These are phyloP conservation scores for Mirza zaza DNA, from an alignment of 2,113 vertebrate genomes.

Conservation along the genomic window DNA sequence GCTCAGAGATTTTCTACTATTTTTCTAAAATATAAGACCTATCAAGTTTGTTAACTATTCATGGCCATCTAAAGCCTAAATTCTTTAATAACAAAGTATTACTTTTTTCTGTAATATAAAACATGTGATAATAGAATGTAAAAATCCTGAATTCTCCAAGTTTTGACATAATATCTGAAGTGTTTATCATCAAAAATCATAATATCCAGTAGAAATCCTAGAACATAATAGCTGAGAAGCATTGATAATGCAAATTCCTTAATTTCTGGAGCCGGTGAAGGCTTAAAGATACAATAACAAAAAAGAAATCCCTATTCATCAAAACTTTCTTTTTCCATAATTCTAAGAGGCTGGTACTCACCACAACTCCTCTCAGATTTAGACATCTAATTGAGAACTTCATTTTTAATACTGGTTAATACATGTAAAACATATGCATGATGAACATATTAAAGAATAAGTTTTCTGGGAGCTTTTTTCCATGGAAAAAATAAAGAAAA, in stretches of 20 bases:
- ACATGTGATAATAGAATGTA: conserved; percentile 25
- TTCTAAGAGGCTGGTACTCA: conserved; percentile 46
- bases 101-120: conserved; percentile 32
- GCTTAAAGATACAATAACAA: background rate
- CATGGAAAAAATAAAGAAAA: conserved; percentile 81
- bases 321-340: conserved; percentile 55
- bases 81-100: conserved; percentile 35
- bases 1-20: conserved; percentile 55
- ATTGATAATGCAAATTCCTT: conserved; percentile 6
- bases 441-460: conserved; percentile 79
- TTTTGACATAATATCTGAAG: conserved; percentile 19
- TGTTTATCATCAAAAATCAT: conserved; percentile 19
- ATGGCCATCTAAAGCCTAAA: conserved; percentile 42
- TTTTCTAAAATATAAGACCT: conserved; percentile 74
- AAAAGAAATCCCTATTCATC: conserved; percentile 46
- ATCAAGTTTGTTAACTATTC: conserved; percentile 59
- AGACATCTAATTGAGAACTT: conserved; percentile 60
- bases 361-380: conserved; percentile 58
- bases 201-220: conserved; percentile 6
- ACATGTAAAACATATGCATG: conserved; percentile 8
- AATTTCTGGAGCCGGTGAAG: background rate
- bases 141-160: background rate
- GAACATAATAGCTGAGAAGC: background rate
- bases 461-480: conserved; percentile 81
- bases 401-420: conserved; percentile 75